phyloP scores from a whole-genome alignment of 2,797 vertebrate genomes.

The Smutsia temminckii region DNA sequence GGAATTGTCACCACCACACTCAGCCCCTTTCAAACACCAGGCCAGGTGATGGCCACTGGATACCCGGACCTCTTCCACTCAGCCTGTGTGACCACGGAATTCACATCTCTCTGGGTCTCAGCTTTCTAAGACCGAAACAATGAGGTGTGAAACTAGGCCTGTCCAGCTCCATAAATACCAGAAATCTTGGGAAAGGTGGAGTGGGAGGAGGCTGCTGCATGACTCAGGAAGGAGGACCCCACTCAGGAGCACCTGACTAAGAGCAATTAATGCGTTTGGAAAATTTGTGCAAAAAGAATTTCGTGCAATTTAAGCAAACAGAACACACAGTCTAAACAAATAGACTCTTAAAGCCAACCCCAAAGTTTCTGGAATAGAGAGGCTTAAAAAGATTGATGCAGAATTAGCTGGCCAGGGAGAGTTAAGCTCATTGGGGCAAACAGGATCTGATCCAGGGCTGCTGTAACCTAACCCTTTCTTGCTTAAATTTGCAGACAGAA shows the following conservation, averaged over 20 bases:
- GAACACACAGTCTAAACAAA: background rate
- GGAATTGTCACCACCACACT: background rate
- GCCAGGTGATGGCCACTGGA: too few species aligned
- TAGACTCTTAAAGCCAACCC: background rate
- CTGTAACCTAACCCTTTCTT: fast-evolving
- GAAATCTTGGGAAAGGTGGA: fast-evolving
- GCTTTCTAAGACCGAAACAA: background rate
- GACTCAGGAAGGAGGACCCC: background rate
- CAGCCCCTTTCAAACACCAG: background rate
- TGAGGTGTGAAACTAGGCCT: background rate
- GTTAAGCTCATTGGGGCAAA: too few species aligned
- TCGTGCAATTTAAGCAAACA: background rate
- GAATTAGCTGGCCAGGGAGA: background rate
- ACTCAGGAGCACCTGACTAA: fast-evolving
- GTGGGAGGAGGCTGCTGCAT: background rate
- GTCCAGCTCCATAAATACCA: fast-evolving
- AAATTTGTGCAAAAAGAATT: background rate
- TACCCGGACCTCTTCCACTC: fast-evolving
- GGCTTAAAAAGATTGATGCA: background rate
- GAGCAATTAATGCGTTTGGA: background rate
- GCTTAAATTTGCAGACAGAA: background rate
- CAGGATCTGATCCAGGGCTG: background rate
- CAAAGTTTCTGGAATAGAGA: background rate
- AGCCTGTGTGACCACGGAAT: fast-evolving
- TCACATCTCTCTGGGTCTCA: background rate